Evolutionary conservation across 2,113 vertebrate species (phyloP), one percentile per base, ranked within the genome.

Genomic region (Aythya baeri): DNA sequence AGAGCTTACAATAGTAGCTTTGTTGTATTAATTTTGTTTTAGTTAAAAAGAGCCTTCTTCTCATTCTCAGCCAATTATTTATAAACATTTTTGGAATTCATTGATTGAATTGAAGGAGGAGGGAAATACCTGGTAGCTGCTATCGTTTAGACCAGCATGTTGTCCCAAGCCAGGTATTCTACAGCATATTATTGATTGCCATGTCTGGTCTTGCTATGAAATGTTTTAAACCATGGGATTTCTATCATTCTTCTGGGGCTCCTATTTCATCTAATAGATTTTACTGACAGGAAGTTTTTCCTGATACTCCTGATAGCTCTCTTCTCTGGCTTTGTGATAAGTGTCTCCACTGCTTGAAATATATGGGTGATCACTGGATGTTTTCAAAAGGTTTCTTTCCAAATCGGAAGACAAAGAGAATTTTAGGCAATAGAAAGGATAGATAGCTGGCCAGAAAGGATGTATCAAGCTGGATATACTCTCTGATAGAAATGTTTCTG

Each of bases 401-500:
- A 94, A 27, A 95, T 22, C 78, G 70, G 44, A 92, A 82, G 75
- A 76, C 36, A 62, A 77, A 90, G 66, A 83, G 43, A 91, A 80
- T 95, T 97, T 94, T 86, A 91, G 79, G 46, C 70, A 83, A 70
- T 68, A 61, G 17, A 65, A 55, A 79, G 55, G 58, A 83, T 62
- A 83, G 76, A 65, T 63, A 71, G 71, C 1, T 1, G 38, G 49
- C 66, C 67, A 85, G 63, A 63, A 93, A 90, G 71, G 70, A 52
- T 57, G 22, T 71, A 55, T 68, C 67, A 74, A 71, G 73, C 74
- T 93, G 68, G 70, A 70, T 91, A 72, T 85, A 18, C 38, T 95
- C 90, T 84, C 65, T 91, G 73, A 84, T 90, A 93, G 90, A 86
- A 92, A 68, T 17, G 14, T 92, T 91, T 91, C 76, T 88, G 54